A percentile compares a stretch with the other conserved stretches of the same genome.
phyloP scores from a whole-genome alignment of 2,113 vertebrate species.

The Vicugna pacos region DNA sequence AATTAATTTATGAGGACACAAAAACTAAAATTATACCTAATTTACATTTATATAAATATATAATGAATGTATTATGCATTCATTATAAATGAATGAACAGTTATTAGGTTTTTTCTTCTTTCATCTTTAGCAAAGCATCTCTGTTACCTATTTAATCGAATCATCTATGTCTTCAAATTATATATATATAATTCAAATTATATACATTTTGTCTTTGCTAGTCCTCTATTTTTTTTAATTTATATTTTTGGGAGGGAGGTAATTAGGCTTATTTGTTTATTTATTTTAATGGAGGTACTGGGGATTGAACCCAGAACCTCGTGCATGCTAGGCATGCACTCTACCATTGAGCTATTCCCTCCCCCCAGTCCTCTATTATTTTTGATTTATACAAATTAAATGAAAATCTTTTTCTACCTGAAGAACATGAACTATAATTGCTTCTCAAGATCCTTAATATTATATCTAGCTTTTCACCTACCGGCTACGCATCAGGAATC shows the following conservation, averaged over 20 bases:
- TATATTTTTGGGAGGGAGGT: neutral
- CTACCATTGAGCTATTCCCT: no score
- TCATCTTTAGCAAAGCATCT: neutral
- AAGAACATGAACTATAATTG: neutral
- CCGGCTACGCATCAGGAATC: slow-evolving; percentile 64
- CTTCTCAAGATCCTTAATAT: neutral
- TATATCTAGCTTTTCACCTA: slow-evolving; percentile 53
- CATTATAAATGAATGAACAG: neutral
- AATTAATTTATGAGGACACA: neutral
- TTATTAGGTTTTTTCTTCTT: neutral
- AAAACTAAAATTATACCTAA: neutral
- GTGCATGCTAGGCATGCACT: no score
- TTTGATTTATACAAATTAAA: neutral
- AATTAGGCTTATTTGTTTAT: no score
- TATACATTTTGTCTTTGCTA: neutral
- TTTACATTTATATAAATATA: neutral
- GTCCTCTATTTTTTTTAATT: neutral
- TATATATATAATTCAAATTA: neutral
- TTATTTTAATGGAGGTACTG: no score
- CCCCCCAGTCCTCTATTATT: neutral
- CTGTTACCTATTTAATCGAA: neutral
- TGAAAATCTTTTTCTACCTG: neutral
- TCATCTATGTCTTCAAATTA: neutral
- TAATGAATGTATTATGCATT: neutral
- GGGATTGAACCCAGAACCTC: no score